Conservation (phyloP, 2,888 invertebrate species). For the Abscondita cerata region DNA sequence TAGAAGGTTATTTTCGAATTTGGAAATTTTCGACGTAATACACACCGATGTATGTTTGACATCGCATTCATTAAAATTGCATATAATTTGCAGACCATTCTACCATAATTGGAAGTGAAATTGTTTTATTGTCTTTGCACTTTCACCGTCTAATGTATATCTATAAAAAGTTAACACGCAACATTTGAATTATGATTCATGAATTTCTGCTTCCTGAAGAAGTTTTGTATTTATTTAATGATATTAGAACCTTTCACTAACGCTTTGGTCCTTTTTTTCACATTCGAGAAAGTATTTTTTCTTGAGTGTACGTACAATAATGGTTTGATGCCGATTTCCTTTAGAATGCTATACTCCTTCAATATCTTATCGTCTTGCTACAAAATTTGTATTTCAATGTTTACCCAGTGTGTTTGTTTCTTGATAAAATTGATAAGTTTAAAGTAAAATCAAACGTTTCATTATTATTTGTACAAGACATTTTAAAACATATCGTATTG, state of each 20-base stretch:
- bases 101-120: slow-evolving; percentile 18
- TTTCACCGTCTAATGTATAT: slow-evolving; percentile 23
- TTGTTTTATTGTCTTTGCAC: slow-evolving; percentile 22
- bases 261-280: slow-evolving; percentile 11
- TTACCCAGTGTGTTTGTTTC: no score
- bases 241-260: slow-evolving; percentile 29
- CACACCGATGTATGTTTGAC: no score
- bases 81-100: not conserved
- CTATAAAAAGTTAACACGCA: slow-evolving; percentile 24
- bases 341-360: not conserved
- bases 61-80: not conserved
- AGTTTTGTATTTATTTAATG: slow-evolving; percentile 31
- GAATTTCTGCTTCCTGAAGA: slow-evolving; percentile 32
- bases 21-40: no score
- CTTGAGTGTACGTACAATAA: slow-evolving; percentile 9
- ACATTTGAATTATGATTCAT: slow-evolving; percentile 31
- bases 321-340: not conserved
- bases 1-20: no score
- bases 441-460: no score
- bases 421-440: no score
- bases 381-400: no score
- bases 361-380: slow-evolving; percentile 2
- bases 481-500: no score
- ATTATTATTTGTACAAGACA: no score
- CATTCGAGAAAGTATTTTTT: slow-evolving; percentile 4